Conservation (phyloP, 2,797 vertebrate species). For the Peromyscus nudipes region DNA sequence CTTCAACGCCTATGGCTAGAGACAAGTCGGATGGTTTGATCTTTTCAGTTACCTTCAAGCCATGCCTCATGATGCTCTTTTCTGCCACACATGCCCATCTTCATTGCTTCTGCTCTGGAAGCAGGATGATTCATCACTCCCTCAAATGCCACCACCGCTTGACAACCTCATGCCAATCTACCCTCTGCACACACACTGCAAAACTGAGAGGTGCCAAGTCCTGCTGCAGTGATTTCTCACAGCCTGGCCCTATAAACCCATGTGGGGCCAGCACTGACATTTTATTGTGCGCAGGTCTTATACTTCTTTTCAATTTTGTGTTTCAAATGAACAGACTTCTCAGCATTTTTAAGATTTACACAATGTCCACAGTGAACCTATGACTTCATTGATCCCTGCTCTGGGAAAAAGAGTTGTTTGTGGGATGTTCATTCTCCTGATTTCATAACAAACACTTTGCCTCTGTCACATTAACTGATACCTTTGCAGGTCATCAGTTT, state of each 20-base stretch:
- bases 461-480: neutral
- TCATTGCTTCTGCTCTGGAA: neutral
- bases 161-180: neutral
- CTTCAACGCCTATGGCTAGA: neutral
- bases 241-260: neutral
- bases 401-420: neutral
- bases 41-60: neutral
- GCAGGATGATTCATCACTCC: neutral
- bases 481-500: neutral
- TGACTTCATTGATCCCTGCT: neutral
- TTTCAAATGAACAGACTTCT: conserved; percentile 5
- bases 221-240: neutral
- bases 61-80: neutral
- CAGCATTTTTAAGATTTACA: neutral
- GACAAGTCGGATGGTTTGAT: neutral
- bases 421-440: neutral
- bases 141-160: neutral
- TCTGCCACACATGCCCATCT: neutral
- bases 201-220: neutral
- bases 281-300: neutral
- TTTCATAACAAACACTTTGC: neutral
- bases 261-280: neutral
- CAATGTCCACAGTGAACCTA: neutral
- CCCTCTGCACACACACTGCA: neutral
- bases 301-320: neutral